These are phyloP conservation scores for Myrmecophaga tridactyla DNA, from an alignment of 2,113 vertebrate species.

Conservation along the genomic window DNA sequence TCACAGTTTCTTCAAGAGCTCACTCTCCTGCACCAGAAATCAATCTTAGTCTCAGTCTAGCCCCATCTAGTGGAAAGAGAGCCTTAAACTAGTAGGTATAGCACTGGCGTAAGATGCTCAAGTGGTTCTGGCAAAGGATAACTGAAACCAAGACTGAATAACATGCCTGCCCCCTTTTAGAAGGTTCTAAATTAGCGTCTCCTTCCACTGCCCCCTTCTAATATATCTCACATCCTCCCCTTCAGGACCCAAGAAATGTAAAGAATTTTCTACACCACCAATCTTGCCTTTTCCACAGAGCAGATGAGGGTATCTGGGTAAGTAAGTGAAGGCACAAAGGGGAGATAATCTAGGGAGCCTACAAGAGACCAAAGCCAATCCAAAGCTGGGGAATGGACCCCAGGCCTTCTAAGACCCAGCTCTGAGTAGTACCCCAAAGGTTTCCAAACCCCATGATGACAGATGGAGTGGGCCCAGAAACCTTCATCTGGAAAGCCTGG, in stretches of 20 bases:
- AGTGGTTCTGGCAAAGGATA: background rate
- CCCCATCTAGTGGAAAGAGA: constrained; percentile 47
- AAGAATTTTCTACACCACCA: background rate
- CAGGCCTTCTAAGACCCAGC: background rate
- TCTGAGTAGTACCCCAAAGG: background rate
- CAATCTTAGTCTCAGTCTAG: background rate
- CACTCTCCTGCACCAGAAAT: background rate
- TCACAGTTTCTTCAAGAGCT: background rate
- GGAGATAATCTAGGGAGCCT: background rate
- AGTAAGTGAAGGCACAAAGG: background rate
- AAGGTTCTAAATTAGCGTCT: background rate
- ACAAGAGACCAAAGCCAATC: background rate
- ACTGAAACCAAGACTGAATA: background rate
- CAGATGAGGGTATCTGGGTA: rapidly evolving
- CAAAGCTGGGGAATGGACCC: background rate
- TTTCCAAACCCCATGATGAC: background rate
- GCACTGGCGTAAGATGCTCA: too few species aligned
- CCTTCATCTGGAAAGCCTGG: background rate
- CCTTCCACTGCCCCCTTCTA: background rate
- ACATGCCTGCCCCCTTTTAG: background rate
- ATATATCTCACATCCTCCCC: too few species aligned
- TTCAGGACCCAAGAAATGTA: background rate
- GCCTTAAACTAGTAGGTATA: background rate
- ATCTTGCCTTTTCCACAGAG: background rate
- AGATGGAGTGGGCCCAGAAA: background rate